phyloP scores from a whole-genome alignment of 2,888 invertebrate species.

The Rotaria socialis region DNA sequence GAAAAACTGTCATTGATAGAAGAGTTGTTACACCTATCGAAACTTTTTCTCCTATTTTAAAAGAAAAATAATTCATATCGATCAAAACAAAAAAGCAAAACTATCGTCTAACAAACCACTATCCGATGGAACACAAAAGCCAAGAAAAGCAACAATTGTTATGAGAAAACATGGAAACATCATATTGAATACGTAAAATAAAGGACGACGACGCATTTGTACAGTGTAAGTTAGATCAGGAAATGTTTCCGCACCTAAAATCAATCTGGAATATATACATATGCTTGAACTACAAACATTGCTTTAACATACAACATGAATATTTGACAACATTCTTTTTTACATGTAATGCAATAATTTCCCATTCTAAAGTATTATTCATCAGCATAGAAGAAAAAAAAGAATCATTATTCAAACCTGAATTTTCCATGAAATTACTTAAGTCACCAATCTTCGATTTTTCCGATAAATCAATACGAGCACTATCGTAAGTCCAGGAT shows the following conservation, averaged over 20 bases:
- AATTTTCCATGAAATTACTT: slow-evolving; percentile 43
- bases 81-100: neutral
- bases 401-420: neutral
- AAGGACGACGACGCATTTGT: slow-evolving; percentile 61
- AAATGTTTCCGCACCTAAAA: slow-evolving; percentile 54
- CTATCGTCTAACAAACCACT: slow-evolving; percentile 54
- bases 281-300: neutral
- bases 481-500: slow-evolving; percentile 45
- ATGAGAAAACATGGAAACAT: slow-evolving; percentile 64
- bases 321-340: slow-evolving; percentile 52
- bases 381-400: neutral
- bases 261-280: no score
- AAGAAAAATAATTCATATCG: neutral
- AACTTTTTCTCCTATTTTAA: slow-evolving; percentile 51
- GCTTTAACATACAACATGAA: slow-evolving; percentile 55
- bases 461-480: slow-evolving; percentile 41
- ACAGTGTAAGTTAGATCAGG: slow-evolving; percentile 63
- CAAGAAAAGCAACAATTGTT: slow-evolving; percentile 63
- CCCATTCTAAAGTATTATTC: slow-evolving; percentile 34
- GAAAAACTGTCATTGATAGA: slow-evolving; percentile 64
- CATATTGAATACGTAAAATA: slow-evolving; percentile 64
- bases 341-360: slow-evolving; percentile 35
- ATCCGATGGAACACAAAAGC: slow-evolving; percentile 65
- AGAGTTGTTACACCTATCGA: slow-evolving; percentile 64
- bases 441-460: slow-evolving; percentile 40